Conservation (phyloP, 2,797 vertebrate species). For the Sebastes wilsoni region DNA sequence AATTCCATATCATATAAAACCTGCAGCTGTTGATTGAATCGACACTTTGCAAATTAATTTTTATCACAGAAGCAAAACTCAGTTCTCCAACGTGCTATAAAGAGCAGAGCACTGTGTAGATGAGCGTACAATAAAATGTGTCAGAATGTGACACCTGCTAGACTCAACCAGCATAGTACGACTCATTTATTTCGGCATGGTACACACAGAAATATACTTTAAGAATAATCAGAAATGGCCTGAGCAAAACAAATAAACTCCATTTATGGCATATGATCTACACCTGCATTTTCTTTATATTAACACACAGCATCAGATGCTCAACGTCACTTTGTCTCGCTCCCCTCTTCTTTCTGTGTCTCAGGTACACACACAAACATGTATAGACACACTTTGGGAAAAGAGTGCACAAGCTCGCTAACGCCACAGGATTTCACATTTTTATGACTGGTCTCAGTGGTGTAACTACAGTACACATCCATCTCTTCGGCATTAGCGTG, state of each 20-base stretch:
- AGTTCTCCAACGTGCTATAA: not conserved
- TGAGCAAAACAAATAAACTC: not conserved
- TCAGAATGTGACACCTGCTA: not conserved
- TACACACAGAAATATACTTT: not conserved
- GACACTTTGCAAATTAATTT: not conserved
- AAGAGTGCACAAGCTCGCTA: slow-evolving; percentile 44
- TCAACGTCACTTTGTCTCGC: not conserved
- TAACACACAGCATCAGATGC: not conserved
- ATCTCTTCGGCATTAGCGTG: slow-evolving; percentile 74
- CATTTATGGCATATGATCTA: not conserved
- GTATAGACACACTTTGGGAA: slow-evolving; percentile 36
- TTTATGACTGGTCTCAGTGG: slow-evolving; percentile 67
- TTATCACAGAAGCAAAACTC: not conserved
- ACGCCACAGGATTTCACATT: slow-evolving; percentile 61
- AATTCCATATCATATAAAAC: not conserved
- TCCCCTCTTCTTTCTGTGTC: not conserved
- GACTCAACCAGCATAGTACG: not conserved
- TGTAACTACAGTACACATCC: slow-evolving; percentile 73
- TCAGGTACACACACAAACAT: slow-evolving; percentile 51
- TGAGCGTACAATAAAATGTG: not conserved
- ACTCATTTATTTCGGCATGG: not conserved
- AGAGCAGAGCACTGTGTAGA: not conserved
- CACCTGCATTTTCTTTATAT: not conserved
- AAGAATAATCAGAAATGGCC: not conserved
- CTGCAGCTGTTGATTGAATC: not conserved